Conservation (phyloP, 2,113 vertebrate genomes). For the Pantherophis guttatus region DNA sequence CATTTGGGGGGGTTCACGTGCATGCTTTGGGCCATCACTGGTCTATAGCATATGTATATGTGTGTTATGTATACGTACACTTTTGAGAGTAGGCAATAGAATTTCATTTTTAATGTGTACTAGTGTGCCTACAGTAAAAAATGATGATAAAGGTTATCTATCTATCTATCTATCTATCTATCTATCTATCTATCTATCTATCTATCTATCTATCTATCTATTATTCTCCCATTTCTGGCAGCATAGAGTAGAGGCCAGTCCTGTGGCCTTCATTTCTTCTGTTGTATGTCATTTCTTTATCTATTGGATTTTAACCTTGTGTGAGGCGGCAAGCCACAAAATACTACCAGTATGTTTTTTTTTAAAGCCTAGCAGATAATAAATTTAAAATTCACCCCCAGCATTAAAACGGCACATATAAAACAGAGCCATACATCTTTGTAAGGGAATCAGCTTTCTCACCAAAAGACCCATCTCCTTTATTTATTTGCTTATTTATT, state of each 20-base stretch:
- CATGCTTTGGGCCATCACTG: too few species aligned
- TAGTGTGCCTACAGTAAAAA: too few species aligned
- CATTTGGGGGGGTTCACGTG: too few species aligned
- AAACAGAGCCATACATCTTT: background rate
- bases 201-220: too few species aligned
- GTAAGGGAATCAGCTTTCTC: background rate
- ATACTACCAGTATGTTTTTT: background rate
- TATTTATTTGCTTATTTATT: background rate
- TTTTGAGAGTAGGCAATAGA: too few species aligned
- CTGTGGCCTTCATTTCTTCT: background rate
- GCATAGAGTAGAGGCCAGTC: background rate
- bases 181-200: too few species aligned
- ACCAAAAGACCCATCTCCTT: background rate
- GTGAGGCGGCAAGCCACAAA: background rate
- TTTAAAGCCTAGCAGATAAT: background rate
- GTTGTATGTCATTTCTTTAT: background rate
- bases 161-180: too few species aligned
- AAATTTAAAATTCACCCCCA: background rate
- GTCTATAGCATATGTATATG: too few species aligned
- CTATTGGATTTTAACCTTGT: background rate
- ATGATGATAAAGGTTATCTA: too few species aligned
- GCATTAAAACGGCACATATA: background rate
- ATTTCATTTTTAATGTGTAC: too few species aligned
- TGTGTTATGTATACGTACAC: too few species aligned
- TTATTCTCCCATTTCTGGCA: background rate